Percentiles rank a stretch among this genome's conserved stretches.
Evolutionary conservation across 2,113 vertebrate genomes (phyloP).

Genomic region (Prolemur simus): DNA sequence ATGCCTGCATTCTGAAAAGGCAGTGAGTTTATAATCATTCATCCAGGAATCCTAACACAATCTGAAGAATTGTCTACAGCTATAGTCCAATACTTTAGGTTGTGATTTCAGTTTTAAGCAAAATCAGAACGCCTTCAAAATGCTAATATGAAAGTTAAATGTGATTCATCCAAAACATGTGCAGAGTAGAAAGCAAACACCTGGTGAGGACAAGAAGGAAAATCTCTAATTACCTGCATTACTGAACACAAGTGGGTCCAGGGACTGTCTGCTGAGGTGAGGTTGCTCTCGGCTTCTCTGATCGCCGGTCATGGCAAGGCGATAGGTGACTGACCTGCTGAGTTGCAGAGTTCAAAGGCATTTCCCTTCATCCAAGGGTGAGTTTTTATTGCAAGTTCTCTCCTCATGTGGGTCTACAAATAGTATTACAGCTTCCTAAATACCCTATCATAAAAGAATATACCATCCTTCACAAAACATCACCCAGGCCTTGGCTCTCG

Average conservation of each 20-base stretch:
- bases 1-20: not conserved
- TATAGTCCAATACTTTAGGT: not conserved
- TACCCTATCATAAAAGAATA: not conserved
- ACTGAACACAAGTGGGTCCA: not conserved
- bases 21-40: not conserved
- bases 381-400: not conserved
- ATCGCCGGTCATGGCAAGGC: not conserved
- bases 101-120: constrained; percentile 11
- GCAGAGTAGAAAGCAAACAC: not conserved
- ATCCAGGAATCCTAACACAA: not conserved
- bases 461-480: not conserved
- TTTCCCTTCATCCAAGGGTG: not conserved
- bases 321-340: not conserved
- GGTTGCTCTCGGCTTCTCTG: not conserved
- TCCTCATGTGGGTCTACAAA: not conserved
- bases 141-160: not conserved
- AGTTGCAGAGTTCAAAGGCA: not conserved
- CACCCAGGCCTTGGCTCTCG: not conserved
- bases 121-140: not conserved
- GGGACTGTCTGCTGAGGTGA: fast-evolving
- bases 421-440: not conserved
- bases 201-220: not conserved
- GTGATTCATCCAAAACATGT: not conserved
- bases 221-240: not conserved
- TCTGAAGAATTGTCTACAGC: not conserved